A percentile compares a stretch with the other conserved stretches of the same genome.
Conservation (phyloP, 2,113 vertebrate species). For the Crotalus viridis region DNA sequence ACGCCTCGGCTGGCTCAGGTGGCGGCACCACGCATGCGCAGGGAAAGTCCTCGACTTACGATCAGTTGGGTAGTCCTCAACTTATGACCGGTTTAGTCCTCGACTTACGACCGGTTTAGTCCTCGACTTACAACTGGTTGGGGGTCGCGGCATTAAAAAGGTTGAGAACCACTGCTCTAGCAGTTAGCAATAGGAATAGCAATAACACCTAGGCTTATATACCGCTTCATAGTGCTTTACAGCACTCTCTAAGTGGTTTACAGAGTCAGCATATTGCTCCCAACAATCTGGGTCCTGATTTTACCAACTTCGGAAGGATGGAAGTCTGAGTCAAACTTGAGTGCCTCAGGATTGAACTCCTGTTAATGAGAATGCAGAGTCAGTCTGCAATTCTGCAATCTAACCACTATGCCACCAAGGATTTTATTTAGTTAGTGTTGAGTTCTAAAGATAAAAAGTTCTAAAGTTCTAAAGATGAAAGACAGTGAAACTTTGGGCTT, state of each 20-base stretch:
- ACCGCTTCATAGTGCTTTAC: neutral
- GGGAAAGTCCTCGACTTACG: no score
- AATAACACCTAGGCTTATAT: neutral
- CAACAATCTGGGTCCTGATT: neutral
- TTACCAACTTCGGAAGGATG: neutral
- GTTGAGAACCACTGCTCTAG: no score
- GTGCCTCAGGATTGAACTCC: neutral
- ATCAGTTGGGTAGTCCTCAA: no score
- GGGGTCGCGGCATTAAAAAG: no score
- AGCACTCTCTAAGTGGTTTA: neutral
- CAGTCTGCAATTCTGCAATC: neutral
- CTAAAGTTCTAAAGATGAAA: neutral
- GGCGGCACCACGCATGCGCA: no score
- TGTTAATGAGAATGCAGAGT: neutral
- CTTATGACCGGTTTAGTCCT: no score
- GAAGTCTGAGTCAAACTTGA: neutral
- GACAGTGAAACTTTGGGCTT: neutral
- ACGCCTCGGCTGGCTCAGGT: no score
- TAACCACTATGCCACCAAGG: neutral
- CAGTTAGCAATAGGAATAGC: neutral
- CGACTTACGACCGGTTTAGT: no score
- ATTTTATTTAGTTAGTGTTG: neutral
- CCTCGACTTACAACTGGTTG: no score
- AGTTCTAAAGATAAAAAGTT: neutral
- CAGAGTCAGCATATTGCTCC: neutral